Conservation (phyloP, 30 jellyfish, hydroid and myxozoan species). For the Nemopilema nomurai region DNA sequence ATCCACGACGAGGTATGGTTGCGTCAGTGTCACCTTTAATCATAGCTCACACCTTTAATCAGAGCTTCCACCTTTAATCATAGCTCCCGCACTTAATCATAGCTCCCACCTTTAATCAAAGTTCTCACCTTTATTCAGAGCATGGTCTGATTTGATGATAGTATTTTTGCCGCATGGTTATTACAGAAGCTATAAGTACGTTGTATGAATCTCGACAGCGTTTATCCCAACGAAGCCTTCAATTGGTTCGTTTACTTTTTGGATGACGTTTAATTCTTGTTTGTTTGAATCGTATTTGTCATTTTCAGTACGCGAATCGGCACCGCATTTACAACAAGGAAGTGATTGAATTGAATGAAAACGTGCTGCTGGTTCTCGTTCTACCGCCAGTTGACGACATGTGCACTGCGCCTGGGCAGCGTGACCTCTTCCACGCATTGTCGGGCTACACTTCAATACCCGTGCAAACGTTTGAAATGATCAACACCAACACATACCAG, state of each 20-base stretch:
- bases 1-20: slow-evolving; percentile 85
- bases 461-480: slow-evolving; percentile 93
- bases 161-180: too few species aligned
- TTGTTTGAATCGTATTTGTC: too few species aligned
- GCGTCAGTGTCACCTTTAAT: background rate
- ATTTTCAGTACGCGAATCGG: slow-evolving; percentile 62
- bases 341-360: slow-evolving; percentile 89
- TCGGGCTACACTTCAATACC: slow-evolving; percentile 88
- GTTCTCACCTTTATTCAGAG: too few species aligned
- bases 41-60: background rate
- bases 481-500: slow-evolving; percentile 88
- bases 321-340: slow-evolving; percentile 95
- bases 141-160: too few species aligned
- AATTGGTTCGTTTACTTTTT: too few species aligned
- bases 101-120: too few species aligned
- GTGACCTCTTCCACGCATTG: slow-evolving; percentile 77
- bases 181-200: too few species aligned
- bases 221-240: too few species aligned
- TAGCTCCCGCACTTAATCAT: background rate
- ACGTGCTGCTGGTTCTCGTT: slow-evolving; percentile 75
- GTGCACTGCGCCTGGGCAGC: slow-evolving; percentile 96
- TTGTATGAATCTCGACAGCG: too few species aligned
- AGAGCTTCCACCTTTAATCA: background rate
- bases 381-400: slow-evolving; percentile 93
- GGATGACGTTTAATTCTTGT: too few species aligned